Evolutionary conservation across 2,888 invertebrate genomes (phyloP).

Genomic region (Heliconius ethilla): DNA sequence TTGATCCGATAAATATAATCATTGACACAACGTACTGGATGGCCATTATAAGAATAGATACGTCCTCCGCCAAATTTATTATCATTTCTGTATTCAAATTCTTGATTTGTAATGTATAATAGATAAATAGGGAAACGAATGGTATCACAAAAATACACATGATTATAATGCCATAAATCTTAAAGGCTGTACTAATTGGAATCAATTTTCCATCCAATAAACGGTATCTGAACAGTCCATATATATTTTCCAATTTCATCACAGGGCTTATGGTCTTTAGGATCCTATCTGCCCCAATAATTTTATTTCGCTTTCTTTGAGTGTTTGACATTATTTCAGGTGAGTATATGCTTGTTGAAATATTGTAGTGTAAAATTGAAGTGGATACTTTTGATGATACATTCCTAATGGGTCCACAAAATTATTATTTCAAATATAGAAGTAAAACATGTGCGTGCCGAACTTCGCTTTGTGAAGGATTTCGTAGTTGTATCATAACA

Average conservation of each 20-base stretch:
- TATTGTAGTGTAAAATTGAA: not conserved
- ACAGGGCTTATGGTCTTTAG: conserved; percentile 16
- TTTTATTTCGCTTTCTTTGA: not conserved
- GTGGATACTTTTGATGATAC: not conserved
- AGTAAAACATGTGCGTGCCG: not conserved
- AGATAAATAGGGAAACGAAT: not conserved
- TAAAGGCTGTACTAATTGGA: conserved; percentile 2
- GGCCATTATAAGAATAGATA: conserved; percentile 10
- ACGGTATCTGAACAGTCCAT: conserved; percentile 22
- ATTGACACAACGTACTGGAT: conserved; percentile 25
- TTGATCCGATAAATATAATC: conserved; percentile 5
- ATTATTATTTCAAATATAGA: not conserved
- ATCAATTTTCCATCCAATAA: not conserved
- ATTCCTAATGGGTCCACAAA: not conserved
- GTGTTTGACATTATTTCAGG: not conserved
- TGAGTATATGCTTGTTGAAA: not conserved
- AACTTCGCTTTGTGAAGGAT: not conserved
- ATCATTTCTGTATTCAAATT: not conserved
- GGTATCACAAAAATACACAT: not conserved
- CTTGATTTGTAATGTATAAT: not conserved
- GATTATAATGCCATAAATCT: conserved; percentile 11
- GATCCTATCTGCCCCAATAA: not conserved
- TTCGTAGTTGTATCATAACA: not conserved
- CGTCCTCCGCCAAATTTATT: not conserved
- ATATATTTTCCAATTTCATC: conserved; percentile 23